Evolutionary conservation across 2,113 vertebrate genomes (phyloP).

Genomic region (Dromiciops gliroides): DNA sequence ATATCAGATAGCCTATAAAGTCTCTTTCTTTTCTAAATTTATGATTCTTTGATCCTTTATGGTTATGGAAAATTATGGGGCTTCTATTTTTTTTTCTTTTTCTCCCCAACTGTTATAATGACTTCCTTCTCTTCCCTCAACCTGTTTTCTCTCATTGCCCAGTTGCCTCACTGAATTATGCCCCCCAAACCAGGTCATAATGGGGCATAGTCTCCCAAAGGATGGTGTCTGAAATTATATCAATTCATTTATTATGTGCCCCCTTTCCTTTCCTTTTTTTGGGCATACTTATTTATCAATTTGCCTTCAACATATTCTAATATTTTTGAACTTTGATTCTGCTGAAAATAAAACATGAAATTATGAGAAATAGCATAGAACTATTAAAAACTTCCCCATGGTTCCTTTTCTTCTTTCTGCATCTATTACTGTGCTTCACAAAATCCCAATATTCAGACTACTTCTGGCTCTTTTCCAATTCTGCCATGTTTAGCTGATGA

Average conservation of each 20-base stretch:
- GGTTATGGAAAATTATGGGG: not conserved
- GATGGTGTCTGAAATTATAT: not conserved
- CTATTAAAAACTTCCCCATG: not conserved
- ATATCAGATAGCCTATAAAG: not conserved
- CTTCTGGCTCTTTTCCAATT: not conserved
- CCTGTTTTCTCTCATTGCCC: not conserved
- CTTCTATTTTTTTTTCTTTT: not conserved
- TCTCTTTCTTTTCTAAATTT: not conserved
- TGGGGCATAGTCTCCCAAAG: not conserved
- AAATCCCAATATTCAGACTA: not conserved
- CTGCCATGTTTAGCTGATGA: not conserved
- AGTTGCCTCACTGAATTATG: not conserved
- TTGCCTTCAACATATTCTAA: not conserved
- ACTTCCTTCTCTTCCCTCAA: not conserved
- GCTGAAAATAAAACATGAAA: too few relatives aligned
- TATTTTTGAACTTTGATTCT: too few relatives aligned
- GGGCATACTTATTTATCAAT: not conserved
- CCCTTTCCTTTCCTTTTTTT: not conserved
- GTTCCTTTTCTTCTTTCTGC: not conserved
- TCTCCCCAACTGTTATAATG: not conserved
- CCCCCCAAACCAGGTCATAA: not conserved
- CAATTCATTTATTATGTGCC: not conserved
- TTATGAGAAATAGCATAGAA: not conserved
- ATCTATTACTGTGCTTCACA: not conserved
- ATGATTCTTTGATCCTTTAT: not conserved